Base-by-base conservation (phyloP, 2,888 invertebrate genomes). In the Amphipoea oculea region DNA sequence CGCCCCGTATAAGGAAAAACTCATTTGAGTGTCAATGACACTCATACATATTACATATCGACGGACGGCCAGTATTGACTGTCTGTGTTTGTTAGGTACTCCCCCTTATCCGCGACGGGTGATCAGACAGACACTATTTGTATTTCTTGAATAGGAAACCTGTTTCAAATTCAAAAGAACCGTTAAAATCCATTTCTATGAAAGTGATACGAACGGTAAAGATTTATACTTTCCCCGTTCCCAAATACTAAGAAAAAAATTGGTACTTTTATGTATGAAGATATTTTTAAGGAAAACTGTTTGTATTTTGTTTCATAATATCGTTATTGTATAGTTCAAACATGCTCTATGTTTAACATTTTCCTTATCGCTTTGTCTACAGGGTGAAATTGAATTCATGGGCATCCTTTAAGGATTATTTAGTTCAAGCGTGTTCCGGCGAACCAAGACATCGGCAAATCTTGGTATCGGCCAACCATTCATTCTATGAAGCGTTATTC, bases 1-100 rank as follows among this genome's bases (percentile, higher is more conserved):
- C n/a, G n/a, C 12, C 20, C 23, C 36, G 67, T 62, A 76, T 66
- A 72, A 87, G 80, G 85, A 87, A 87, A 85, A 76, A n/a, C 20
- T 80, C 67, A 74, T 69, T 76, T 80, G 42, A 70, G 60, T 77
- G 71, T 77, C 85, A 85, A 81, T 87, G 76, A 77, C 76, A 74
- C 54, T 1, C 67, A 62, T 40, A 84, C 14, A 66, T 23, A 73
- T 62, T 40, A 84, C 14, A 66, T 23, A 73, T 62, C n/a, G 42
- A 62, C 48, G 4, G 42, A 62, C 48, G 4, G 23, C 23, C 14
- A 51, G 51, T 86, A 63, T 79, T 79, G 66, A 70, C 63, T 73
- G 73, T 84, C 87, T 79, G 67, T 84, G 60, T 84, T 75, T 85
- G 69, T 40, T 42, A 65, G 74, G 85, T 80, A 62, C 68, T 84